Conservation (phyloP, 2,888 invertebrate species). For the Penaeus monodon region DNA sequence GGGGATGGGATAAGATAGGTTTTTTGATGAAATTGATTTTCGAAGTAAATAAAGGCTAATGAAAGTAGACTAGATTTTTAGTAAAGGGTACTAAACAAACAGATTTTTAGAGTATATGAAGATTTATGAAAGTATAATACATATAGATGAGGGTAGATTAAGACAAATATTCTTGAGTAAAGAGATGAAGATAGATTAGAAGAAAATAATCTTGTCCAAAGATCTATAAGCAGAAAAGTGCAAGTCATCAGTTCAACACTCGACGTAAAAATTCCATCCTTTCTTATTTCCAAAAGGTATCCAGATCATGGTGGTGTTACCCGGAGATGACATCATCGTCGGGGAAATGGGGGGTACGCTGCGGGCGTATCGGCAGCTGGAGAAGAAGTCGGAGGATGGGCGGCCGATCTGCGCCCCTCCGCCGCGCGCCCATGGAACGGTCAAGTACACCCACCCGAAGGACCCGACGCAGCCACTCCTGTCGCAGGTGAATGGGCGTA, state of each 20-base stretch:
- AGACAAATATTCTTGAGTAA: no score
- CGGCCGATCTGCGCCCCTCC: conserved; percentile 34
- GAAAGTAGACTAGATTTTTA: no score
- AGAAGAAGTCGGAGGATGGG: conserved; percentile 26
- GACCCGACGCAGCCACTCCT: conserved; percentile 60
- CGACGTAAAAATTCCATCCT: not conserved
- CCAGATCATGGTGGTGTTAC: conserved; percentile 43
- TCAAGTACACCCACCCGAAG: conserved; percentile 59
- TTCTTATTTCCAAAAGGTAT: conserved; percentile 14
- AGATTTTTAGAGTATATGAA: no score
- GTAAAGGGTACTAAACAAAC: no score
- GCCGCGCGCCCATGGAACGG: conserved; percentile 57
- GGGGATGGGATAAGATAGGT: no score
- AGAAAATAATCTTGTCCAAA: no score
- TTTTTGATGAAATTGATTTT: no score
- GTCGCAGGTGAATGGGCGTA: conserved; percentile 34
- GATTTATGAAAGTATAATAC: no score
- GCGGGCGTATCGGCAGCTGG: conserved; percentile 47
- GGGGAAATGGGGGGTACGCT: conserved; percentile 56
- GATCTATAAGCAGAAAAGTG: not conserved
- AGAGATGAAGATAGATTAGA: no score
- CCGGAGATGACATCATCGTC: conserved; percentile 44
- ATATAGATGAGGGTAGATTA: no score
- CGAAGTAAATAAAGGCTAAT: no score
- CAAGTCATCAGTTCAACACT: not conserved